Evolutionary conservation across 1,140 invertebrate species (phyloP).

Genomic region (Monochamus saltuarius): DNA sequence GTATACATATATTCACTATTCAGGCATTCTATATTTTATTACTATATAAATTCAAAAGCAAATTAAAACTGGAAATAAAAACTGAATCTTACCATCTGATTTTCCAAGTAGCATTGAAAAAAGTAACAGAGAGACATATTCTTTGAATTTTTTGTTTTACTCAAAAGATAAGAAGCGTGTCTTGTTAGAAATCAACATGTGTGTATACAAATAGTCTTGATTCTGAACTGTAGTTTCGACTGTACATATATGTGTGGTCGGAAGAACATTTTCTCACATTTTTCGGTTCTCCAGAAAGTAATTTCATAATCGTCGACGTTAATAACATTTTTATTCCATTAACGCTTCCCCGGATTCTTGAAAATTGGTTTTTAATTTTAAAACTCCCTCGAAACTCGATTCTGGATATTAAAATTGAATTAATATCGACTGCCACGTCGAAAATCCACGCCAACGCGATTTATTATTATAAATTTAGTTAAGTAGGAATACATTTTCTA

Average conservation of each 20-base stretch:
- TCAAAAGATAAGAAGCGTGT: slow-evolving; percentile 39
- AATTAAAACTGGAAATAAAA: slow-evolving; percentile 39
- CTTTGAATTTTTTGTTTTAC: slow-evolving; percentile 31
- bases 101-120: slow-evolving; percentile 50
- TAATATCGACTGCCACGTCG: too few relatives aligned
- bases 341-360: background rate
- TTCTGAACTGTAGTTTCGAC: background rate
- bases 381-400: background rate
- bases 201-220: background rate
- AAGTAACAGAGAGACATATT: slow-evolving; percentile 40
- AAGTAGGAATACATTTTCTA: too few relatives aligned
- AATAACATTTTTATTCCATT: too few relatives aligned
- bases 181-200: slow-evolving; percentile 8
- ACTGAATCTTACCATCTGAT: slow-evolving; percentile 53
- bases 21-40: slow-evolving; percentile 42
- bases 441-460: too few relatives aligned
- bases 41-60: slow-evolving; percentile 43
- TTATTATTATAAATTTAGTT: too few relatives aligned
- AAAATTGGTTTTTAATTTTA: slow-evolving; percentile 8
- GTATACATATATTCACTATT: slow-evolving; percentile 40
- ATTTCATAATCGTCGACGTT: too few relatives aligned
- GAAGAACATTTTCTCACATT: too few relatives aligned
- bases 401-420: slow-evolving; percentile 5
- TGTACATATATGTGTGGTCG: background rate
- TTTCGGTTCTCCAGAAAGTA: too few relatives aligned